phyloP scores from a whole-genome alignment of 2,888 invertebrate genomes.

The Anthophora plumipes region DNA sequence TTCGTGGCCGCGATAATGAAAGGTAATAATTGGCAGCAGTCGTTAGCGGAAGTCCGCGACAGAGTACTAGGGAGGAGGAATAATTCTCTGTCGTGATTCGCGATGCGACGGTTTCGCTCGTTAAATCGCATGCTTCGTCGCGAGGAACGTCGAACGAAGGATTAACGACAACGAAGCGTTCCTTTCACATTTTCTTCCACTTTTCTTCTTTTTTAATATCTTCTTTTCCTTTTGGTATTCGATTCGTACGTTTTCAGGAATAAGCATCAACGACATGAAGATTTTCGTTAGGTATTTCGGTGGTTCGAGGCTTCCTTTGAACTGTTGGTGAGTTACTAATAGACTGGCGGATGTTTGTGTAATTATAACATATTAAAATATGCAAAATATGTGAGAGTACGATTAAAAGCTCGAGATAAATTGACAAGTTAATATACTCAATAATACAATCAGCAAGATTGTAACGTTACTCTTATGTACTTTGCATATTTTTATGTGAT shows the following conservation, averaged over 20 bases:
- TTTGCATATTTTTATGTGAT: too few species aligned
- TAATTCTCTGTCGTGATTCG: constrained; percentile 63
- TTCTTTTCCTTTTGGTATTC: not conserved
- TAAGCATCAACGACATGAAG: too few species aligned
- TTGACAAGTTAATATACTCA: too few species aligned
- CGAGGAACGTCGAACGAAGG: constrained; percentile 31
- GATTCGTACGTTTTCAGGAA: too few species aligned
- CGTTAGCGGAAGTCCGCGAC: constrained; percentile 64
- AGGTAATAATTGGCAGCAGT: constrained; percentile 65
- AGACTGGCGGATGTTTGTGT: too few species aligned
- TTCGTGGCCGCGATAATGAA: constrained; percentile 64
- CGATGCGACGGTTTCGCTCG: constrained; percentile 40
- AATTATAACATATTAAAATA: too few species aligned
- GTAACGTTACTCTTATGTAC: too few species aligned
- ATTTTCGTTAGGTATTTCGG: not conserved
- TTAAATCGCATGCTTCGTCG: constrained; percentile 39
- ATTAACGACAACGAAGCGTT: constrained; percentile 12
- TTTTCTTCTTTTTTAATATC: not conserved
- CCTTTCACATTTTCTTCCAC: not conserved
- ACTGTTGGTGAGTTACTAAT: too few species aligned
- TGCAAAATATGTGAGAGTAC: too few species aligned
- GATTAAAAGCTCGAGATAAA: too few species aligned
- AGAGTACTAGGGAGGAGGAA: constrained; percentile 43
- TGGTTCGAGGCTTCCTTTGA: not conserved
- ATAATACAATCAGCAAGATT: too few species aligned